Evolutionary conservation across 2,888 invertebrate species (phyloP).

Genomic region (Panzeria rudis): DNA sequence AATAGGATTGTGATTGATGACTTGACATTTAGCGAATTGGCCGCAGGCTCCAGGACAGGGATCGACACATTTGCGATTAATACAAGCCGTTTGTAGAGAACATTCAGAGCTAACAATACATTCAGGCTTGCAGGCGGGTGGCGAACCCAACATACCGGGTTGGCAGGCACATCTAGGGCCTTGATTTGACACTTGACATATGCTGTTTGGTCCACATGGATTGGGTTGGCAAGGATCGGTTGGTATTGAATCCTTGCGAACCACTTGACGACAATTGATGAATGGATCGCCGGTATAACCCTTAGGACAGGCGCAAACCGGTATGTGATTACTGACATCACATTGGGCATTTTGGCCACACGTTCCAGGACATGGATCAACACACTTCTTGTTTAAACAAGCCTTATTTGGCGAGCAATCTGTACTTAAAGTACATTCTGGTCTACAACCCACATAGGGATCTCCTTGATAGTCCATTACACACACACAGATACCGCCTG

Average conservation of each 20-base stretch:
- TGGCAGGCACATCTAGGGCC: slow-evolving; percentile 90
- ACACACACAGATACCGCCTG: slow-evolving; percentile 87
- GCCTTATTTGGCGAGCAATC: slow-evolving; percentile 88
- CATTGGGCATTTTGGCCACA: slow-evolving; percentile 89
- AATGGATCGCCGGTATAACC: slow-evolving; percentile 89
- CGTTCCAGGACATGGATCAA: slow-evolving; percentile 90
- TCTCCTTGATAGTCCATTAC: slow-evolving; percentile 87
- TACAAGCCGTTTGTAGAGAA: slow-evolving; percentile 88
- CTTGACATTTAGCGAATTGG: slow-evolving; percentile 90
- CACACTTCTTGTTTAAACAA: slow-evolving; percentile 89
- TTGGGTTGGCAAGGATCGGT: slow-evolving; percentile 87
- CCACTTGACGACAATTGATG: slow-evolving; percentile 85
- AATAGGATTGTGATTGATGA: slow-evolving; percentile 92
- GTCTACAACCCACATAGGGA: slow-evolving; percentile 87
- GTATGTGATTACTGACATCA: slow-evolving; percentile 89
- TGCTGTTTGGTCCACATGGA: slow-evolving; percentile 90
- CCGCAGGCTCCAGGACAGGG: slow-evolving; percentile 92
- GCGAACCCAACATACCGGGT: slow-evolving; percentile 89
- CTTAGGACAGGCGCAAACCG: slow-evolving; percentile 88
- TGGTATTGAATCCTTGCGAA: slow-evolving; percentile 74
- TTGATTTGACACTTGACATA: slow-evolving; percentile 87
- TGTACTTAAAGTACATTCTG: slow-evolving; percentile 90
- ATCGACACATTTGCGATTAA: slow-evolving; percentile 90
- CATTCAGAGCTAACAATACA: slow-evolving; percentile 92
- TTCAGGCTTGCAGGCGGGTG: slow-evolving; percentile 90